A percentile compares a stretch with the other conserved stretches of the same genome.
Conservation (phyloP, 2,888 invertebrate genomes). For the Cosmopolites sordidus region DNA sequence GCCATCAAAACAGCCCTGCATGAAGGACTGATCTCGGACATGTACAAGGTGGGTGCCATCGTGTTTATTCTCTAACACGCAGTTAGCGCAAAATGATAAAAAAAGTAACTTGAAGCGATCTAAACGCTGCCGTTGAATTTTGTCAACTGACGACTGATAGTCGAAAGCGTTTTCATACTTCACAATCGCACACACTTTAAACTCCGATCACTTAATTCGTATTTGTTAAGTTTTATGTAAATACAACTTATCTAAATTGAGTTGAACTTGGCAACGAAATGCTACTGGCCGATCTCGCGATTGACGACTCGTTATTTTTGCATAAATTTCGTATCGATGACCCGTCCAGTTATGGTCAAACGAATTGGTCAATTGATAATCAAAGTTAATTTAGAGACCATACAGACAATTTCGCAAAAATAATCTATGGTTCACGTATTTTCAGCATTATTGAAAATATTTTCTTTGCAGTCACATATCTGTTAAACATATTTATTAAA, state of each 20-base stretch:
- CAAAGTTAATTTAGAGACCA: no score
- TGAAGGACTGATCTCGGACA: conserved; percentile 46
- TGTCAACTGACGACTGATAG: no score
- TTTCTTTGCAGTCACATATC: no score
- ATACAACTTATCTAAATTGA: background rate
- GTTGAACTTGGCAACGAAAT: background rate
- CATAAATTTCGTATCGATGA: background rate
- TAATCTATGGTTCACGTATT: no score
- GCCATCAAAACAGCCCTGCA: conserved; percentile 50
- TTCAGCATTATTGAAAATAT: no score
- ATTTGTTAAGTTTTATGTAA: background rate
- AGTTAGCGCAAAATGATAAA: background rate
- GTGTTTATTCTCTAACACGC: background rate
- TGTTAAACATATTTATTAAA: no score
- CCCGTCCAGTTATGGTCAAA: background rate
- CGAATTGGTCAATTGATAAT: no score
- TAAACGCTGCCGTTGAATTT: no score
- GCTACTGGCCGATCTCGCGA: background rate
- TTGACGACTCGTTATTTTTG: background rate
- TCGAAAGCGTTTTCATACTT: no score
- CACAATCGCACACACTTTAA: background rate
- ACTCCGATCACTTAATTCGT: background rate
- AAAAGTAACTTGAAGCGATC: no score
- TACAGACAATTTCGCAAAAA: no score
- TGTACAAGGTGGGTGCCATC: conserved; percentile 30